phyloP scores from a whole-genome alignment of 2,888 invertebrate species.

The Nysson spinosus region DNA sequence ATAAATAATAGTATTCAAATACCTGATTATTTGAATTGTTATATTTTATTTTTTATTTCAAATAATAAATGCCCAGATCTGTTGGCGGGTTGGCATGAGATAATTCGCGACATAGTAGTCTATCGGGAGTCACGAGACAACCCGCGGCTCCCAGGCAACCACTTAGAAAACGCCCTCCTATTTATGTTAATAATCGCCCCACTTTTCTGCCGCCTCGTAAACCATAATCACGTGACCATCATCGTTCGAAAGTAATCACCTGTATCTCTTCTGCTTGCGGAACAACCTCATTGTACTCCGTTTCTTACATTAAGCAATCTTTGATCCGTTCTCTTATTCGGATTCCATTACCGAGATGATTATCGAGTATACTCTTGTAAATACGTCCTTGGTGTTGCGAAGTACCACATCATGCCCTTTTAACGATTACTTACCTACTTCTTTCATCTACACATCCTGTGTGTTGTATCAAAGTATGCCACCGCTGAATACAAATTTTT shows the following conservation, averaged over 20 bases:
- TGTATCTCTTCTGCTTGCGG: conserved; percentile 12
- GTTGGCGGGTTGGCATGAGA: conserved; percentile 49
- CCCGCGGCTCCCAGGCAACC: conserved; percentile 7
- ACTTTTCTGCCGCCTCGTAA: conserved; percentile 32
- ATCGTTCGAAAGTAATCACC: conserved; percentile 25
- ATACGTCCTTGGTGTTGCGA: neutral
- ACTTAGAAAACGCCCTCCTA: conserved; percentile 31
- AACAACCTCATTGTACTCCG: conserved; percentile 9
- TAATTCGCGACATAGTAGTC: conserved; percentile 46
- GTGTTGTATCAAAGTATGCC: too few relatives aligned
- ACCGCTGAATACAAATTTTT: too few relatives aligned
- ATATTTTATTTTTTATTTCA: too few relatives aligned
- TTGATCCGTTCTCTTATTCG: conserved; percentile 2
- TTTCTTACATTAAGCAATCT: neutral
- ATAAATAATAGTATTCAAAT: too few relatives aligned
- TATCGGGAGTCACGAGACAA: conserved; percentile 23
- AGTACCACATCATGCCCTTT: too few relatives aligned
- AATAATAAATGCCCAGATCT: conserved; percentile 21
- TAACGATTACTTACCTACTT: too few relatives aligned
- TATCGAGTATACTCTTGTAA: neutral
- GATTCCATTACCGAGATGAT: neutral
- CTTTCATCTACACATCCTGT: too few relatives aligned
- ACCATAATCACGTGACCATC: conserved; percentile 16
- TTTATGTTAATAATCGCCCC: conserved; percentile 32
- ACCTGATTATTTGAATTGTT: too few relatives aligned